Evolutionary conservation across 2,888 invertebrate genomes (phyloP).

Genomic region (Leptinotarsa haldemani): DNA sequence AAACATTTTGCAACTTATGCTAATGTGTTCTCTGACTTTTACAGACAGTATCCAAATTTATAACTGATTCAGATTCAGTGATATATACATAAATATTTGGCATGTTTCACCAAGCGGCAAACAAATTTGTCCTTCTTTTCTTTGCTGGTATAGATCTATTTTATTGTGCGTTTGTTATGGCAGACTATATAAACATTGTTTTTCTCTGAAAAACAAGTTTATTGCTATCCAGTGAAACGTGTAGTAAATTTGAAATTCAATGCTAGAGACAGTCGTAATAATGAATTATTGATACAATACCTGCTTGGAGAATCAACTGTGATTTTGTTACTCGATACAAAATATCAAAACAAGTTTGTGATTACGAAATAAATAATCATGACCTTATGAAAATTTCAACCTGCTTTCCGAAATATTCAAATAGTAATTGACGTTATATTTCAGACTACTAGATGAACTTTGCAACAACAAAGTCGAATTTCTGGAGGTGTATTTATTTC

Average conservation of each 20-base stretch:
- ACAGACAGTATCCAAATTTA: too few relatives aligned
- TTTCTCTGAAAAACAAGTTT: slow-evolving; percentile 4
- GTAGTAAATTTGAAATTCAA: slow-evolving; percentile 3
- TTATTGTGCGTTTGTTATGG: neutral
- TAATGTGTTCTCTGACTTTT: neutral
- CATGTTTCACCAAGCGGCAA: neutral
- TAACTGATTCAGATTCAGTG: neutral
- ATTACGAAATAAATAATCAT: too few relatives aligned
- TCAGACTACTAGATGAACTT: too few relatives aligned
- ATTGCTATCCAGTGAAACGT: neutral
- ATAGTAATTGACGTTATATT: too few relatives aligned
- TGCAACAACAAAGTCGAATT: too few relatives aligned
- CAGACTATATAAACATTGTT: slow-evolving; percentile 7
- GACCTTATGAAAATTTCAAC: too few relatives aligned
- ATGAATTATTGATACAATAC: neutral
- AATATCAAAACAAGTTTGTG: neutral
- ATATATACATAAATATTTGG: neutral
- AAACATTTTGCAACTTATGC: too few relatives aligned
- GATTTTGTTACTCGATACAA: neutral
- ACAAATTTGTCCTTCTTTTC: neutral
- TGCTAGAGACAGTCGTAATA: neutral
- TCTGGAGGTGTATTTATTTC: too few relatives aligned
- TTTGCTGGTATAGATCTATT: slow-evolving; percentile 1
- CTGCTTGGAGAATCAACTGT: neutral
- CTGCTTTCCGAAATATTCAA: too few relatives aligned